phyloP scores from a whole-genome alignment of 1,140 invertebrate species.

The Sipha flava region DNA sequence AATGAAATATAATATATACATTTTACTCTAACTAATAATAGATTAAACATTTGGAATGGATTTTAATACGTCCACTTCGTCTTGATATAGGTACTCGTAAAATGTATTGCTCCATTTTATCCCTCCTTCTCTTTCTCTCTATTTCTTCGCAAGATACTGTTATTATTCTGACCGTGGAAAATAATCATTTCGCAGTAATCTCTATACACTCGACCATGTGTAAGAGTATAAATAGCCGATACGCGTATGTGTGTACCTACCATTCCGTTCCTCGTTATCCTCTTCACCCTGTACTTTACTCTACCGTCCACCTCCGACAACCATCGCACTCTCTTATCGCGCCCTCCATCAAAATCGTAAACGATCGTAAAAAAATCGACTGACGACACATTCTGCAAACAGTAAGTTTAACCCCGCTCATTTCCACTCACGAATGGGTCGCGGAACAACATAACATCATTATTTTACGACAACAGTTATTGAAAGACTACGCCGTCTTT shows the following conservation, averaged over 20 bases:
- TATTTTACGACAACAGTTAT: too few species aligned
- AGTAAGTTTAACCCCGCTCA: too few species aligned
- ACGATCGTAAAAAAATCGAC: not conserved
- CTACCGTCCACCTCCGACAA: not conserved
- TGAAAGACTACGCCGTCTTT: too few species aligned
- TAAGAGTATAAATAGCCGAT: not conserved
- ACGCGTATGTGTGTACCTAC: not conserved
- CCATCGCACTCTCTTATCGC: too few species aligned
- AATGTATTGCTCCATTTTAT: not conserved
- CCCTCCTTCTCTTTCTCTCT: too few species aligned
- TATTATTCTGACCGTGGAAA: not conserved
- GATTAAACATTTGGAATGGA: not conserved
- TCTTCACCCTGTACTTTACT: not conserved
- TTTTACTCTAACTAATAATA: not conserved
- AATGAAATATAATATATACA: not conserved
- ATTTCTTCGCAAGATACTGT: not conserved
- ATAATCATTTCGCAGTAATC: not conserved
- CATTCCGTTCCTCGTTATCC: not conserved
- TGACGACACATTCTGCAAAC: too few species aligned
- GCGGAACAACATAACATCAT: too few species aligned
- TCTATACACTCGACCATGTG: not conserved
- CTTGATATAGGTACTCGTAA: not conserved
- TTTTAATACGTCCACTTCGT: not conserved
- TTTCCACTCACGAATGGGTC: too few species aligned
- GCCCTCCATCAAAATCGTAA: not conserved